Percentiles rank a stretch among this genome's conserved stretches.
Evolutionary conservation across 2,888 invertebrate species (phyloP).

Genomic region (Metallyticus violacea): DNA sequence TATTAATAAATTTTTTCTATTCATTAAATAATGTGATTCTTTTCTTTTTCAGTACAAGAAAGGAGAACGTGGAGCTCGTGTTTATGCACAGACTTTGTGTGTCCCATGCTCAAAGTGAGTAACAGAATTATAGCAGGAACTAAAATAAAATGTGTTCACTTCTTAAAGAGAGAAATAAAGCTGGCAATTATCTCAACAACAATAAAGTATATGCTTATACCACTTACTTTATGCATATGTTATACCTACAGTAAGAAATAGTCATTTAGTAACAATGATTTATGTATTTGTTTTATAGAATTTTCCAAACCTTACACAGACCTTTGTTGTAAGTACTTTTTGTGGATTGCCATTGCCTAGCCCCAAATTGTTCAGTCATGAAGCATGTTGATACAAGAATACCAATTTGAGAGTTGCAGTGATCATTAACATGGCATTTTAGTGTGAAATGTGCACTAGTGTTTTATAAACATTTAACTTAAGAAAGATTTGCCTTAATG

Average conservation of each 20-base stretch:
- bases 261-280: not conserved
- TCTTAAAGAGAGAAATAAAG: not conserved
- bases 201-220: not conserved
- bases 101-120: slow-evolving; percentile 66
- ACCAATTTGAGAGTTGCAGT: not conserved
- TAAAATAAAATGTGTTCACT: not conserved
- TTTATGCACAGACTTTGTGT: slow-evolving; percentile 58
- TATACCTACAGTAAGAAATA: not conserved
- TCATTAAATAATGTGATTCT: not conserved
- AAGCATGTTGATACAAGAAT: not conserved
- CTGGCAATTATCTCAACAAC: not conserved
- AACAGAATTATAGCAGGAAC: not conserved
- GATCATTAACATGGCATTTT: not conserved
- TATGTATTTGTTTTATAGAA: not conserved
- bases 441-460: not conserved
- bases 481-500: not conserved
- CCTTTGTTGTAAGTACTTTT: not conserved
- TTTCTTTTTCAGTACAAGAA: slow-evolving; percentile 46
- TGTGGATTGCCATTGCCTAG: not conserved
- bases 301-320: not conserved
- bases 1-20: too few relatives aligned
- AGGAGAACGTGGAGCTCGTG: slow-evolving; percentile 49
- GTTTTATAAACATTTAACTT: not conserved
- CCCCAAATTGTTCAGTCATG: not conserved
- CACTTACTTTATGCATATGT: too few relatives aligned